A percentile compares a stretch with the other conserved stretches of the same genome.
phyloP scores from a whole-genome alignment of 1,140 invertebrate genomes.

The Magallana angulata region DNA sequence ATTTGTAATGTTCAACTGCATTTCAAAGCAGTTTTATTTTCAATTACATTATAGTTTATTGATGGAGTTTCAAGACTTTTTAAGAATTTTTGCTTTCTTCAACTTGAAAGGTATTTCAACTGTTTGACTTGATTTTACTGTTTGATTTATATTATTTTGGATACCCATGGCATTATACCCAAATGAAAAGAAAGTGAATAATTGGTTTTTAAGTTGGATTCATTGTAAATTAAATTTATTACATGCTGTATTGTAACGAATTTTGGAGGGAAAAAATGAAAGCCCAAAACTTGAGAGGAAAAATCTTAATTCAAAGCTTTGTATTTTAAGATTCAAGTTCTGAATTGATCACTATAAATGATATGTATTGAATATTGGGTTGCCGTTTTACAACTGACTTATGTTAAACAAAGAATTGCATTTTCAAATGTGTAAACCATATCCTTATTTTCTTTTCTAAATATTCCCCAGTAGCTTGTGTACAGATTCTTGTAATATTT shows the following conservation, averaged over 20 bases:
- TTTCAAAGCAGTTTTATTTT: background rate
- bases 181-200: background rate
- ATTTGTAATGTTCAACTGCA: slow-evolving; percentile 17
- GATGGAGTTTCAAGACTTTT: background rate
- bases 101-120: background rate
- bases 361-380: too few species aligned
- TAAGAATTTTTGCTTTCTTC: background rate
- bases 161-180: background rate
- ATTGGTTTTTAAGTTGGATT: too few species aligned
- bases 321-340: too few species aligned
- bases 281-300: too few species aligned
- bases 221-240: too few species aligned
- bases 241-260: too few species aligned
- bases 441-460: background rate
- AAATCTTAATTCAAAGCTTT: too few species aligned
- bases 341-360: too few species aligned
- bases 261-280: too few species aligned
- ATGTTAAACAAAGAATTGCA: background rate
- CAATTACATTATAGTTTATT: background rate
- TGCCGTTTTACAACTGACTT: background rate
- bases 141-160: background rate
- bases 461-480: slow-evolving; percentile 21
- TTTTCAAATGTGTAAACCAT: background rate
- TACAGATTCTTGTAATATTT: slow-evolving; percentile 22
- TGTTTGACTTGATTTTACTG: background rate